These are phyloP conservation scores for Onthophagus taurus DNA, from an alignment of 1,140 invertebrate genomes.

Conservation along the genomic window DNA sequence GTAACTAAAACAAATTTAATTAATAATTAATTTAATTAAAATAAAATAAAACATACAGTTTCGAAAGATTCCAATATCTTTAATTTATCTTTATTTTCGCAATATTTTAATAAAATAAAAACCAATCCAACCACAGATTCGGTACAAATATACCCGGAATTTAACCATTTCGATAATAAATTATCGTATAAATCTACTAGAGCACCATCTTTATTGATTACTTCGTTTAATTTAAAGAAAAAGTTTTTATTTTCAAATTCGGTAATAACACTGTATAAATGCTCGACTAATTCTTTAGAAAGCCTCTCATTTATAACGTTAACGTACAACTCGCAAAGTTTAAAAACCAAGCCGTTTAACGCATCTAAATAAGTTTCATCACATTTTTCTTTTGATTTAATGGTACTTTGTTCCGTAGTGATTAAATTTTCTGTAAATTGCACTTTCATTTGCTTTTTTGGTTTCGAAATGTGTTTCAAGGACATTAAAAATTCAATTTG, in stretches of 20 bases:
- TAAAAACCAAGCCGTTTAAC: constrained; percentile 42
- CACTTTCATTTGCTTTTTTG: constrained; percentile 31
- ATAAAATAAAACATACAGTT: constrained; percentile 34
- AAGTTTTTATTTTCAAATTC: constrained; percentile 40
- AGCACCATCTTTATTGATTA: constrained; percentile 30
- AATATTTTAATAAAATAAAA: constrained; percentile 46
- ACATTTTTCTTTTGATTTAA: constrained; percentile 4
- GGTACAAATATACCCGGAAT: constrained; percentile 34
- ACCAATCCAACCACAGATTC: constrained; percentile 47
- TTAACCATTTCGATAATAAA: constrained; percentile 41
- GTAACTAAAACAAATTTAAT: constrained; percentile 6
- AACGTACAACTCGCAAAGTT: constrained; percentile 43
- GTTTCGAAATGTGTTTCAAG: constrained; percentile 29
- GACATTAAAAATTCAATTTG: constrained; percentile 33
- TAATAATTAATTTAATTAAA: constrained; percentile 1
- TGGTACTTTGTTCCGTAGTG: background rate
- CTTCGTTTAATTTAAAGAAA: constrained; percentile 29
- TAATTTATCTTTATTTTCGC: constrained; percentile 40
- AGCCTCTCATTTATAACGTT: constrained; percentile 36
- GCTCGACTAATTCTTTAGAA: constrained; percentile 32
- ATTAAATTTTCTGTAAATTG: constrained; percentile 23
- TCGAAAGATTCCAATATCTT: constrained; percentile 42
- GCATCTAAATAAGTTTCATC: constrained; percentile 29
- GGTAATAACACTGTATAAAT: constrained; percentile 36
- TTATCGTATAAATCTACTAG: constrained; percentile 39